phyloP scores from a whole-genome alignment of 2,113 vertebrate species.

The Bostrychus sinensis region DNA sequence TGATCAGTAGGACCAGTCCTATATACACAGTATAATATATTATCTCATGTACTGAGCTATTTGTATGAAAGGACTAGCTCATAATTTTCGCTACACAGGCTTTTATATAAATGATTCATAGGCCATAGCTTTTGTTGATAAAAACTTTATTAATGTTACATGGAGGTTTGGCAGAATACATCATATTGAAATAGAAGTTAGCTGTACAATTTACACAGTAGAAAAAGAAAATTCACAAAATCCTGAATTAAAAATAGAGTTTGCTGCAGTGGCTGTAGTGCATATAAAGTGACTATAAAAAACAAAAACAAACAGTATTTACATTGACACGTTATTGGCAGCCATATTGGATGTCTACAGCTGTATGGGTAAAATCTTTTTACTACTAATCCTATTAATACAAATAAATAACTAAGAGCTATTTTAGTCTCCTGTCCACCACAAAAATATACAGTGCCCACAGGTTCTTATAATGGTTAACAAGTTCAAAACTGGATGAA shows the following conservation, averaged over 20 bases:
- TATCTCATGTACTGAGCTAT: neutral
- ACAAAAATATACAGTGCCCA: neutral
- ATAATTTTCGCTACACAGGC: conserved; percentile 35
- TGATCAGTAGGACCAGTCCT: neutral
- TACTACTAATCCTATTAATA: too few relatives aligned
- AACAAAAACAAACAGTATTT: conserved; percentile 21
- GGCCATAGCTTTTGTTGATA: conserved; percentile 71
- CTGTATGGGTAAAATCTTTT: neutral
- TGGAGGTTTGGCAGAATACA: conserved; percentile 75
- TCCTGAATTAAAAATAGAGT: conserved; percentile 21
- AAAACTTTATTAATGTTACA: conserved; percentile 85
- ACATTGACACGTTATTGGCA: conserved; percentile 23
- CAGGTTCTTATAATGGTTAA: too few relatives aligned
- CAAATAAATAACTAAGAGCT: conserved; percentile 12
- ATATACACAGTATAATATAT: neutral
- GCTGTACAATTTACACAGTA: conserved; percentile 55
- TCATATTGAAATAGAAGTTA: conserved; percentile 52
- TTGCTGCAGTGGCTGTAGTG: conserved; percentile 42
- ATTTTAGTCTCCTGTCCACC: neutral
- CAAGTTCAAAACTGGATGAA: too few relatives aligned
- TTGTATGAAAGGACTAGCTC: neutral
- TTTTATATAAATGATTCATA: conserved; percentile 80
- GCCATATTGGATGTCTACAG: conserved; percentile 26
- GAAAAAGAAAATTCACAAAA: conserved; percentile 40
- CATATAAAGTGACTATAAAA: too few relatives aligned